Conservation (phyloP, 2,113 vertebrate genomes). For the Gambusia holbrooki region DNA sequence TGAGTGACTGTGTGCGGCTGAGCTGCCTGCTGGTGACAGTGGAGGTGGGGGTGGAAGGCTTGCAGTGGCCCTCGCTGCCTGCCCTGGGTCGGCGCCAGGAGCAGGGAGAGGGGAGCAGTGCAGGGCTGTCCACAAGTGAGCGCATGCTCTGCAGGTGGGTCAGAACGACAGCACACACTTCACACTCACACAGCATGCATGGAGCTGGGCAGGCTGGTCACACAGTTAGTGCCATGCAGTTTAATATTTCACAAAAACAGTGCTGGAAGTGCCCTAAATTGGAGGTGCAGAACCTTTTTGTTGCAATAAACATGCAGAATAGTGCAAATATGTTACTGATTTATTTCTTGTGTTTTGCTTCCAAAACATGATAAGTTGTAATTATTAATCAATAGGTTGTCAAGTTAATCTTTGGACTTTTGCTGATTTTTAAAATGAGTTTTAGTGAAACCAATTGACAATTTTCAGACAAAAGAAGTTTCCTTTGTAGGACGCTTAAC, state of each 20-base stretch:
- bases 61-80: conserved; percentile 83
- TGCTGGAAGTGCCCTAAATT: conserved; percentile 38
- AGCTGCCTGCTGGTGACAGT: conserved; percentile 81
- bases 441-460: neutral
- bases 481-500: neutral
- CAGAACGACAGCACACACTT: conserved; percentile 77
- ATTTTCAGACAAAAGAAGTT: neutral
- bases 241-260: conserved; percentile 40
- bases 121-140: conserved; percentile 83
- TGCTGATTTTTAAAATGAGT: neutral
- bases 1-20: conserved; percentile 73
- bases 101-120: conserved; percentile 80
- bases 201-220: conserved; percentile 62
- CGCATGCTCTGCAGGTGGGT: conserved; percentile 95
- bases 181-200: conserved; percentile 72
- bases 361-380: neutral
- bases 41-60: conserved; percentile 68
- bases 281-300: neutral
- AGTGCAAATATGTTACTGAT: neutral
- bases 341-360: neutral
- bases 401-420: neutral
- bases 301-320: neutral
- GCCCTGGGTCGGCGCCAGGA: conserved; percentile 86
- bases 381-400: neutral
- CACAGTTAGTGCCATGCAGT: conserved; percentile 71